Evolutionary conservation across 2,797 vertebrate species (phyloP), one percentile per base, ranked within the genome.

Genomic region (Sebastes steindachneri): DNA sequence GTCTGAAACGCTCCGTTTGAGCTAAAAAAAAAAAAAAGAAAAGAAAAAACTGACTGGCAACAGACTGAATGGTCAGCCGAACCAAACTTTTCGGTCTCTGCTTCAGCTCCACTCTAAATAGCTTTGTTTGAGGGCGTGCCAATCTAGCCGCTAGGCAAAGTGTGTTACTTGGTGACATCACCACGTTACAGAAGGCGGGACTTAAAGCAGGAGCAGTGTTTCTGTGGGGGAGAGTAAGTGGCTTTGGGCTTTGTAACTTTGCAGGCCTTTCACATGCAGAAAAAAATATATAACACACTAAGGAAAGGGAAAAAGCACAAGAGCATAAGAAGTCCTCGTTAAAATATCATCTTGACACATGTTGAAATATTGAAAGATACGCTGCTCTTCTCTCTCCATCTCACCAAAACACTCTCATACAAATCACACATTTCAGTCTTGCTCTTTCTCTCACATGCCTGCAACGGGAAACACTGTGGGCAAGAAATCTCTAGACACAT

Each of bases 401-500:
- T 15, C 23, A 21, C 28, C 53, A 35, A 37, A 15, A 35, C 26
- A 21, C 8, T 31, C 25, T 8, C 25, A 80, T 6, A 15, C 19
- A 45, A 48, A 8, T 55, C 28, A 65, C 35, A 72, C 25, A 71
- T 60, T 69, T 73, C 4, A 23, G 14, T 79, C 17, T 10, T 7
- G 10, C 21, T 59, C 12, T 33, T 68, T 58, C 54, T 60, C 58
- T 64, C 28, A 23, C 41, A 45, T 12, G 14, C 19, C 54, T 14
- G 21, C 71, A 54, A 17, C 19, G 7, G 68, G 12, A 63, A 64
- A 66, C 51, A 55, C 45, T 29, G 45, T 68, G 70, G 31, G 81
- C 28, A 73, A 70, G 12, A 83, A 66, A 74, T 67, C 45, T 77
- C 60, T 45, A n/a, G 55, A 26, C 62, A 58, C 11, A 65, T 48